Base-by-base conservation (phyloP, 53 echinoderm and acorn worm genomes). In the Zoroaster sp. region DNA sequence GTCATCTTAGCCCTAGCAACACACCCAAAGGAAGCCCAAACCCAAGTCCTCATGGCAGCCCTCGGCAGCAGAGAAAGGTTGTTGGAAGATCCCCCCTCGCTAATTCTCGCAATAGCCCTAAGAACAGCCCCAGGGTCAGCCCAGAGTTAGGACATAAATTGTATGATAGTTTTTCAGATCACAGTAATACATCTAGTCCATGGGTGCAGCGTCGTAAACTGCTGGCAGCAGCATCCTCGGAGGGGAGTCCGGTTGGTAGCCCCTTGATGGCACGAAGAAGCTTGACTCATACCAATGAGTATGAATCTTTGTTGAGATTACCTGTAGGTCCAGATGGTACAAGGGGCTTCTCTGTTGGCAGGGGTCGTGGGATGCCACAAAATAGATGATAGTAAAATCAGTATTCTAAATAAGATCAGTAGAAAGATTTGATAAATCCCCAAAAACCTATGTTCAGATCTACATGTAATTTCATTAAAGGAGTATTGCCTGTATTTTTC, bases 31-130 rank as follows among this genome's bases (percentile, higher is more conserved):
- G 93, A 11, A 99, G 99, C 74, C 99, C 99, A 25, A 92, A 90
- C 75, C 91, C 94, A 37, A 99, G 99, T 51, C 99, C 99, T 41
- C 95, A 95, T 66, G 96, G 95, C n/a, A 96, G 96, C 77, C 99
- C 99, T 14, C 89, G 99, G 9, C 88, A 88, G 18, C 94, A 94
- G 90, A 82, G 96, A 28, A 99, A 93, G 67, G 72, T 51, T 20
- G 72, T 75, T 10, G 96, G 96, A 11, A 88, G 91, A 35, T 94
- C 96, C 12, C 95, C 94, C 30, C 92, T 94, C 15, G 91, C 93
- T 31, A 70, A 80, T 78, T 78, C 86, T 30, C 75, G 90, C 54
- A 74, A 70, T 43, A 95, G 92, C 52, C 92, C 91, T n/a, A 87
- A 74, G 28, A 85, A 82, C 20, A 99, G 99, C 79, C 96, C 99